Conservation (phyloP, 2,797 vertebrate genomes). For the Alcedo atthis region DNA sequence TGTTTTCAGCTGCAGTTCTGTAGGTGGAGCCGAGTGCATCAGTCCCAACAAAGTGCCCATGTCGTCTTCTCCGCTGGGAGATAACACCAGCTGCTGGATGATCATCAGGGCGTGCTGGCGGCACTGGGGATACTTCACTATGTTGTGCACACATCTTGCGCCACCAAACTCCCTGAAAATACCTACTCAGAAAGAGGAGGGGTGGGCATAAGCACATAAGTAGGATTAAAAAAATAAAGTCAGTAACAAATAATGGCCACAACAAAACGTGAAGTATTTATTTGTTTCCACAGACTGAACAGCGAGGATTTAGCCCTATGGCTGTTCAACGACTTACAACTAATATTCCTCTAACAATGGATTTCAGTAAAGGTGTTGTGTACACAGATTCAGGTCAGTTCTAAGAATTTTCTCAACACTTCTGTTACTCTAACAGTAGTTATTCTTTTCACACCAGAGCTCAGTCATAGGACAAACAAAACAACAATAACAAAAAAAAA, state of each 20-base stretch:
- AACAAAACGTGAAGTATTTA: neutral
- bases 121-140: conserved; percentile 96
- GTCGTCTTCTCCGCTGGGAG: conserved; percentile 95
- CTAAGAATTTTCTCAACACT: neutral
- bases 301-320: neutral
- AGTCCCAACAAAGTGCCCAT: conserved; percentile 97
- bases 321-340: neutral
- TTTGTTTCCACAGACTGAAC: neutral
- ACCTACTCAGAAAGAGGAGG: conserved; percentile 67
- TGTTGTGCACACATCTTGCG: conserved; percentile 96
- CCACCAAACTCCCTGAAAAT: conserved; percentile 97
- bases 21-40: conserved; percentile 95
- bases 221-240: neutral
- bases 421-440: neutral
- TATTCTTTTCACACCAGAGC: neutral
- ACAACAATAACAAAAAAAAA: neutral
- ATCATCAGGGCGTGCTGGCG: conserved; percentile 94
- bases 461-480: neutral
- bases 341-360: neutral
- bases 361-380: neutral
- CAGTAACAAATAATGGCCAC: neutral
- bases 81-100: conserved; percentile 95
- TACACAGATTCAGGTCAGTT: neutral
- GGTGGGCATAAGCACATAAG: neutral
- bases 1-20: conserved; percentile 93